Conservation (phyloP, 2,888 invertebrate genomes). For the Leptogaster cylindrica region DNA sequence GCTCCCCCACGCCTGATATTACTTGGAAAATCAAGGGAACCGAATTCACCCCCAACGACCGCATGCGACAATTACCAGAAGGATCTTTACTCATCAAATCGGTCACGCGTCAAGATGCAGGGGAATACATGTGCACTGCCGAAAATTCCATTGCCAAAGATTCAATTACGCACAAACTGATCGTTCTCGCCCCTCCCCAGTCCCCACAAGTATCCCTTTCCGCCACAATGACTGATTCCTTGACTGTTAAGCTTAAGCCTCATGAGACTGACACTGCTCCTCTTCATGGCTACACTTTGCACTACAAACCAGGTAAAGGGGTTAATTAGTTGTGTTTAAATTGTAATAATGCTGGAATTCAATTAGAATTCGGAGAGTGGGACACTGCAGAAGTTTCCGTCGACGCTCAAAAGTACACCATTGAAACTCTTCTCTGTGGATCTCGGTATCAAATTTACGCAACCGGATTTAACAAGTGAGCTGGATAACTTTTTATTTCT, state of each 20-base stretch:
- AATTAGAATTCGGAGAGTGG: slow-evolving; percentile 91
- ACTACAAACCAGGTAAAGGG: slow-evolving; percentile 76
- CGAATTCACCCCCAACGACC: slow-evolving; percentile 79
- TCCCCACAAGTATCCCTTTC: slow-evolving; percentile 77
- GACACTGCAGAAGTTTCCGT: slow-evolving; percentile 82
- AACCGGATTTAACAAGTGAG: slow-evolving; percentile 88
- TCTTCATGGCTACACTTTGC: slow-evolving; percentile 90
- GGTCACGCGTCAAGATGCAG: slow-evolving; percentile 87
- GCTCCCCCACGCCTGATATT: slow-evolving; percentile 87
- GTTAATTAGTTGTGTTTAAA: neutral
- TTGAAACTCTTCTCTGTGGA: slow-evolving; percentile 89
- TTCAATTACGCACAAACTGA: slow-evolving; percentile 86
- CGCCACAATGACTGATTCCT: slow-evolving; percentile 76
- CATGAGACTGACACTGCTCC: slow-evolving; percentile 82
- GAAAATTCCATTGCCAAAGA: slow-evolving; percentile 93
- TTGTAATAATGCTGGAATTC: too few relatives aligned
- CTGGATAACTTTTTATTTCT: slow-evolving; percentile 10
- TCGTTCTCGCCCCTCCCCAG: slow-evolving; percentile 79
- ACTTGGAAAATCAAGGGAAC: slow-evolving; percentile 88
- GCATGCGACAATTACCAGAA: slow-evolving; percentile 84
- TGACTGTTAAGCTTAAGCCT: slow-evolving; percentile 75
- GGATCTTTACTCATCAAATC: slow-evolving; percentile 90
- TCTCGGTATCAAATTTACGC: slow-evolving; percentile 93
- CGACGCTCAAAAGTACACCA: slow-evolving; percentile 80
- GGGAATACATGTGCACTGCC: slow-evolving; percentile 92